Conservation (phyloP, 2,888 invertebrate species). For the Dichetophora obliterata region DNA sequence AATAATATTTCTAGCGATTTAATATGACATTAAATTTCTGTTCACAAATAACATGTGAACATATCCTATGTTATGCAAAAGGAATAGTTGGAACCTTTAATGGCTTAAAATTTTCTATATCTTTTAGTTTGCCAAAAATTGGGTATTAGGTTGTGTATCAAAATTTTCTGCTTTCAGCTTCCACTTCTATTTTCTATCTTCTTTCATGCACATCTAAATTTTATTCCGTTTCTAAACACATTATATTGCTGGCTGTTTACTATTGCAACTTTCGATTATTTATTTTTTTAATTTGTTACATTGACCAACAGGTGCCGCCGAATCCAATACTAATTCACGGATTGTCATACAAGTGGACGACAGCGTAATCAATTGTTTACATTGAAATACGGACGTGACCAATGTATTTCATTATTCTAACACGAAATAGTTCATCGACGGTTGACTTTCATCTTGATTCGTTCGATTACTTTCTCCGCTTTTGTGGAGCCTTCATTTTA, state of each 20-base stretch:
- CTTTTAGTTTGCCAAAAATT: too few relatives aligned
- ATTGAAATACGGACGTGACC: constrained; percentile 33
- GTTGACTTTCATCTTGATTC: constrained; percentile 37
- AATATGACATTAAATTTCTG: too few relatives aligned
- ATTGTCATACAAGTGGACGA: constrained; percentile 33
- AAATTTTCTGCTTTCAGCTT: constrained; percentile 16
- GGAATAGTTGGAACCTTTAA: too few relatives aligned
- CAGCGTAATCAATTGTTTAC: constrained; percentile 23
- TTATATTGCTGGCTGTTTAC: neutral
- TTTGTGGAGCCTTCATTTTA: constrained; percentile 22
- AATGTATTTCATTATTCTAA: constrained; percentile 25
- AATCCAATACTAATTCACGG: constrained; percentile 10
- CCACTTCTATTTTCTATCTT: constrained; percentile 30
- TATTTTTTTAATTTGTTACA: neutral
- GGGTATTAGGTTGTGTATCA: neutral
- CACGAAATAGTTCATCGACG: constrained; percentile 37
- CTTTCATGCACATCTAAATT: neutral
- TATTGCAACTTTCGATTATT: neutral
- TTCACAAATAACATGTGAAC: too few relatives aligned
- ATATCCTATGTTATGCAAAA: too few relatives aligned
- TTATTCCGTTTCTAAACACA: neutral
- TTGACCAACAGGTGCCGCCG: constrained; percentile 19
- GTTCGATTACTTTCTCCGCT: constrained; percentile 26
- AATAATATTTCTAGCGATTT: too few relatives aligned
- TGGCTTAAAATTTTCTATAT: too few relatives aligned